Evolutionary conservation across 2,888 invertebrate genomes (phyloP), one percentile per base, ranked within the genome.

Genomic region (Ophion costatus): DNA sequence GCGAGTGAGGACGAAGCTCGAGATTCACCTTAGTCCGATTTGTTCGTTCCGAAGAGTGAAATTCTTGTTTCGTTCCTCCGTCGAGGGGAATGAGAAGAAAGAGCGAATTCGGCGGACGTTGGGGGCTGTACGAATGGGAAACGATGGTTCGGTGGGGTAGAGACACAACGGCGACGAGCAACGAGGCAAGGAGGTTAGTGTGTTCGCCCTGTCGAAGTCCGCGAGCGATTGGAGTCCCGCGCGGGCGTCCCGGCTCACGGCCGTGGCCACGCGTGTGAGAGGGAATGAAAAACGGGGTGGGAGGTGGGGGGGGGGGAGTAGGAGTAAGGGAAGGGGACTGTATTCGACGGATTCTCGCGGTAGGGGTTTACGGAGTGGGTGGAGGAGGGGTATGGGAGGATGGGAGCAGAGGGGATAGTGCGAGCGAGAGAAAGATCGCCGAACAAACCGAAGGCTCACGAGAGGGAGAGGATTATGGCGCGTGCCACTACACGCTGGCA

Each of bases 381-480:
- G 88, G 89, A 87, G 89, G 90, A 89, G 92, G 91, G 92, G 90
- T 90, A 86, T 88, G 89, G 90, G 91, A 90, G 91, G 92, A 92
- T 91, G 91, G 92, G 92, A 93, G 93, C 93, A 94, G 93, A 94
- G 93, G 93, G 93, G 94, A 94, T 94, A 89, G 93, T 93, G 93
- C 93, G 89, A 91, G 92, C 92, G 93, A 92, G 93, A 93, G 93
- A 93, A 93, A 74, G 63, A n/a, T 24, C 92, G 93, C 92, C 92
- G 93, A 93, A 83, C 83, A 78, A 78, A 84, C 82, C 76, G 87
- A 87, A 83, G 86, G 88, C 85, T 86, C 86, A 87, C 89, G 87
- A 87, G 88, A 88, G 90, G 91, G 89, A 90, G 88, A 88, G 86
- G 89, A 86, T 87, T 88, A 90, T 90, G 93, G 93, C 93, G 93